These are phyloP conservation scores for Oncorhynchus masou DNA, from an alignment of 2,113 vertebrate genomes.

Conservation along the genomic window DNA sequence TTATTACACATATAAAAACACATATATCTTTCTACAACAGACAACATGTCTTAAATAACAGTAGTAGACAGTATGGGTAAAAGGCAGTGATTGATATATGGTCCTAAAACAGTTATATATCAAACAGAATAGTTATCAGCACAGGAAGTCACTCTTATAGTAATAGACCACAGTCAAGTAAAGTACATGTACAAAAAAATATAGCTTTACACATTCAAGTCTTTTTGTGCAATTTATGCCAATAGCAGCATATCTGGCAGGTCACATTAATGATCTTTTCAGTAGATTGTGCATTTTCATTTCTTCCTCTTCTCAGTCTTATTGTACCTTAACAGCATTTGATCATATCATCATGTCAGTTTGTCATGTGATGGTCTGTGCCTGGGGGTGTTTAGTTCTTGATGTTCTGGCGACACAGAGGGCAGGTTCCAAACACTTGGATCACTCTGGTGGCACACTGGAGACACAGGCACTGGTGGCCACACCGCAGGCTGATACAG, in stretches of 20 bases:
- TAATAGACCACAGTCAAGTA: neutral
- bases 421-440: conserved; percentile 58
- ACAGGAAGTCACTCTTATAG: neutral
- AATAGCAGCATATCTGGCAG: neutral
- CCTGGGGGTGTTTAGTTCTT: neutral
- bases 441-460: conserved; percentile 39
- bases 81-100: neutral
- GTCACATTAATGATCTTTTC: neutral
- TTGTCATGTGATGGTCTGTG: neutral
- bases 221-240: neutral
- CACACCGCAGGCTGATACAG: conserved; percentile 52
- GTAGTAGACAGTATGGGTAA: neutral
- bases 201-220: neutral
- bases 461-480: conserved; percentile 68
- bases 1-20: neutral
- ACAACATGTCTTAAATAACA: neutral
- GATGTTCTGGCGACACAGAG: conserved; percentile 62
- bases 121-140: neutral
- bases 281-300: neutral
- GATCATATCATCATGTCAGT: neutral
- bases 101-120: neutral
- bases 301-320: too few species aligned
- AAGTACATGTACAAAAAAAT: neutral
- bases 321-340: neutral
- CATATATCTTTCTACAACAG: neutral